Evolutionary conservation across 2,797 vertebrate species (phyloP), one percentile per base, ranked within the genome.

Genomic region (Siniperca undulata): DNA sequence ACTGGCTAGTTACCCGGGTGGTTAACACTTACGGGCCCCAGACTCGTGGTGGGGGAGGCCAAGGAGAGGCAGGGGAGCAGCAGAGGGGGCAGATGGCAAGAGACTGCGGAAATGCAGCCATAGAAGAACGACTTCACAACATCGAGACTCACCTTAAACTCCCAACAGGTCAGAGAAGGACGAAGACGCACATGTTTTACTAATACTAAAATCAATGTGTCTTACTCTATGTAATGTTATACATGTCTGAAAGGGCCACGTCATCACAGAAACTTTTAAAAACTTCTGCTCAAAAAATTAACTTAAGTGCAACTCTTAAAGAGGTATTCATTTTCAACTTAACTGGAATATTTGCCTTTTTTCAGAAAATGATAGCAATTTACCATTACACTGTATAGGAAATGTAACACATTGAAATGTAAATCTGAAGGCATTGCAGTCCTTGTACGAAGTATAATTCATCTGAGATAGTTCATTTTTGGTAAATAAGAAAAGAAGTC

Each of bases 21-120:
- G 96, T 99, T 67, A 99, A 99, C 94, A 97, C 97, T 0, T 99
- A 99, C 0, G 98, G 98, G 69, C 98, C 99, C 24, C 99, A 99
- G 88, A 99, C 97, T 61, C 95, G 96, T 68, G 80, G 92, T 71
- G 96, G 96, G 84, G 95, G 92, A 84, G 61, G 70, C 50, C 86
- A 80, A 74, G 94, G 93, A 62, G 96, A 96, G 2, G 85, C 95
- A 3, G 92, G 78, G 72, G 96, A 96, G 74, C 97, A 96, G 90
- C 82, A 96, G 88, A 86, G 90, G 82, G 94, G 53, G 1, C 79
- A 78, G 5, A 79, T 92, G 7, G 36, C 70, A 44, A 95, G 94
- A 81, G 96, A 97, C 7, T 98, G 97, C 89, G 97, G 97, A 69
- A 99, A 99, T 84, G 92, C 97, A 59, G 97, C 96, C 65, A 94